These are phyloP conservation scores for Galaxea fascicularis DNA, from an alignment of 92 coral and sea anemone species.

Conservation along the genomic window DNA sequence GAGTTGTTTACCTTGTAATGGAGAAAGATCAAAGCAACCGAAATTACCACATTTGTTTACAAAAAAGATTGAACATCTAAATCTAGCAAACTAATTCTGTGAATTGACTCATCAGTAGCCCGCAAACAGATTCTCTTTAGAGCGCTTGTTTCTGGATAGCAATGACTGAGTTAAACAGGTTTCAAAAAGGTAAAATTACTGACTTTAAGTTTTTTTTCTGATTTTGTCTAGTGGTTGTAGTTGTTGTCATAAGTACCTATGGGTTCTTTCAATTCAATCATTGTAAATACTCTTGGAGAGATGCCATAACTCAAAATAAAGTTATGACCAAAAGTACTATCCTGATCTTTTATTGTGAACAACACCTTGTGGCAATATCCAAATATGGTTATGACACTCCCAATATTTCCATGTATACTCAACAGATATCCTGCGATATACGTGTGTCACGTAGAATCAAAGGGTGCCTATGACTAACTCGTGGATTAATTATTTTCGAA, in stretches of 20 bases:
- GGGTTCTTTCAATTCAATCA: slow-evolving; percentile 6
- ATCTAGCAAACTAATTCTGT: not conserved
- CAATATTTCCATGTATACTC: too few species aligned
- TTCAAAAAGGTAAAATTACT: not conserved
- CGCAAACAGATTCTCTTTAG: not conserved
- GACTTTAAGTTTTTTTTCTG: not conserved
- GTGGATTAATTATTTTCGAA: too few species aligned
- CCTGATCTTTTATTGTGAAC: too few species aligned
- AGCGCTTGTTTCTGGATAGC: not conserved
- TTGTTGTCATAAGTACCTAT: not conserved
- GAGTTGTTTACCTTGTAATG: not conserved
- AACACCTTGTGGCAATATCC: too few species aligned
- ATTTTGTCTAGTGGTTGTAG: not conserved
- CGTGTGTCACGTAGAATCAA: too few species aligned
- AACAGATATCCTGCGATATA: too few species aligned
- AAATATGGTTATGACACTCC: too few species aligned
- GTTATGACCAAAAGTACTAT: not conserved
- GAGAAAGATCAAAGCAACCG: not conserved
- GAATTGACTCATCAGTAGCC: not conserved
- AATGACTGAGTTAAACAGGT: not conserved
- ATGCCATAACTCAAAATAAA: not conserved
- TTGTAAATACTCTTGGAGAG: slow-evolving; percentile 18
- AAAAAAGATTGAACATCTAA: slow-evolving; percentile 4
- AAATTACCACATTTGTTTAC: slow-evolving; percentile 3
- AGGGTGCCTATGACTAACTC: too few species aligned